A percentile compares a stretch with the other conserved stretches of the same genome.
phyloP scores from a whole-genome alignment of 2,888 invertebrate genomes.

The Caenorhabditis sp. region DNA sequence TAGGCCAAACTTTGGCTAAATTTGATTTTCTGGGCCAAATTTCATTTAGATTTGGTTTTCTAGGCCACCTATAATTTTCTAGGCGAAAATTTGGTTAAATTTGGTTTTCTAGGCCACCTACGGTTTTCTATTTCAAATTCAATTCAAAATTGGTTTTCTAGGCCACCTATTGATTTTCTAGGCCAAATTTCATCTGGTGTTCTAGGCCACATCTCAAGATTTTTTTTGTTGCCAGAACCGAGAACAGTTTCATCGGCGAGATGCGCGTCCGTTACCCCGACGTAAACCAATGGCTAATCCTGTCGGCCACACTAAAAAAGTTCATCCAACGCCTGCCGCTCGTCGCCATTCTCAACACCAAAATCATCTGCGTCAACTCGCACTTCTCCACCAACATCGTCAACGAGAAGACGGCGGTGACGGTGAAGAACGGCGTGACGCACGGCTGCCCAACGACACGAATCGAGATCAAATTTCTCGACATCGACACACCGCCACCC shows the following conservation, averaged over 20 bases:
- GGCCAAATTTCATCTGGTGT: too few species aligned
- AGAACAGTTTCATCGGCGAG: constrained; percentile 28
- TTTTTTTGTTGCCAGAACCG: constrained; percentile 5
- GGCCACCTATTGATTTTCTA: too few species aligned
- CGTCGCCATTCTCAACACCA: constrained; percentile 15
- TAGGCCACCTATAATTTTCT: too few species aligned
- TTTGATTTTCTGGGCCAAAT: not conserved
- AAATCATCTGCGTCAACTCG: constrained; percentile 32
- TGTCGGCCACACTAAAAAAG: constrained; percentile 17
- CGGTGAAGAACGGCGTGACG: constrained; percentile 16
- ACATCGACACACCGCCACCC: constrained; percentile 9
- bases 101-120: too few species aligned
- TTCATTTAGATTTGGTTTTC: not conserved
- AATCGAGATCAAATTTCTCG: constrained; percentile 17
- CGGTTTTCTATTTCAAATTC: not conserved
- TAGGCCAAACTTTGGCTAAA: too few species aligned
- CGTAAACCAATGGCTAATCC: constrained; percentile 17
- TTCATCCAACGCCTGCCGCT: constrained; percentile 19
- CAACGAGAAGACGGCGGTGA: constrained; percentile 23
- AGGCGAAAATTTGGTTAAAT: too few species aligned
- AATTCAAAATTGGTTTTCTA: not conserved
- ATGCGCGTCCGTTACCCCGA: constrained; percentile 26
- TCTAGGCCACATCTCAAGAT: too few species aligned
- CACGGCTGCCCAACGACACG: constrained; percentile 14
- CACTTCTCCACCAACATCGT: constrained; percentile 25